Evolutionary conservation across 2,797 vertebrate genomes (phyloP).

Genomic region (Chrysocyon brachyurus): DNA sequence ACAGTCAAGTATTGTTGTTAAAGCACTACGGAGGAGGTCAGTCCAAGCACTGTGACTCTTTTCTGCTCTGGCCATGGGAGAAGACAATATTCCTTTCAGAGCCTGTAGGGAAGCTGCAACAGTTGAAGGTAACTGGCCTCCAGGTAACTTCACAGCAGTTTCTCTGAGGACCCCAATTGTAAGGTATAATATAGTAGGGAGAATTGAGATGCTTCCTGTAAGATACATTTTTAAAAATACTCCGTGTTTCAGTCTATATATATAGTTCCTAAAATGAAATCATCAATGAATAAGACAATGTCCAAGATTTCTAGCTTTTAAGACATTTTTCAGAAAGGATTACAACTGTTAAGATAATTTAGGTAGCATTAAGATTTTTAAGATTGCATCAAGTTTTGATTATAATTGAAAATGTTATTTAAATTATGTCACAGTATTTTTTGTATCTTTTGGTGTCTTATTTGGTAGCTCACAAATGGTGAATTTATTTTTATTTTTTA

Average conservation of each 20-base stretch:
- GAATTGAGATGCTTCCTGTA: slow-evolving; percentile 93
- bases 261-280: background rate
- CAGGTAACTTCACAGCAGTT: slow-evolving; percentile 88
- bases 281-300: background rate
- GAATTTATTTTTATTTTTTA: slow-evolving; percentile 27
- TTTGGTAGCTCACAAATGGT: background rate
- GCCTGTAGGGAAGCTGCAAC: slow-evolving; percentile 92
- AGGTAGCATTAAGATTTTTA: slow-evolving; percentile 50
- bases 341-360: slow-evolving; percentile 22
- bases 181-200: slow-evolving; percentile 95
- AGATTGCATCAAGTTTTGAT: background rate
- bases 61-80: slow-evolving; percentile 95
- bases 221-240: slow-evolving; percentile 47
- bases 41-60: slow-evolving; percentile 94
- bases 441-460: background rate
- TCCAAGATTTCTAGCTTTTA: background rate
- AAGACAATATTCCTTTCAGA: slow-evolving; percentile 92
- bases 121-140: slow-evolving; percentile 86
- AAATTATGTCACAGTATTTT: slow-evolving; percentile 24
- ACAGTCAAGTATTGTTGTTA: slow-evolving; percentile 91
- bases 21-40: slow-evolving; percentile 91
- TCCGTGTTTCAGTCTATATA: background rate
- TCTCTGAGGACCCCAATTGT: slow-evolving; percentile 94
- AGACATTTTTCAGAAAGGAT: background rate
- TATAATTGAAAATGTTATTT: slow-evolving; percentile 21